Evolutionary conservation across 2,113 vertebrate genomes (phyloP).

Genomic region (Ictalurus furcatus): DNA sequence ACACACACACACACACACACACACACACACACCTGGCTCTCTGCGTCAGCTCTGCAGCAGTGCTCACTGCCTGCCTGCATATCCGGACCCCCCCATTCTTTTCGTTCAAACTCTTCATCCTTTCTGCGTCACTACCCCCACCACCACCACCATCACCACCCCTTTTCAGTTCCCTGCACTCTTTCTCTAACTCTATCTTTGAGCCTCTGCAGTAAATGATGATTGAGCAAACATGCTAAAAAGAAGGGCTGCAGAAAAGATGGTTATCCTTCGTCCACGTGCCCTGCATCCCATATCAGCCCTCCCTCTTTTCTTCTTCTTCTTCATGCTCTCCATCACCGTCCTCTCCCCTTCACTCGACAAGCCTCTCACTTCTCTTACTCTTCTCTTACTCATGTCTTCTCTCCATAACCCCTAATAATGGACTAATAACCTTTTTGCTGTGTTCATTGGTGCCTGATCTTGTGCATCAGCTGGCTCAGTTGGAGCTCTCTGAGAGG

Average conservation of each 20-base stretch:
- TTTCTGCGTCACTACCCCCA: conserved; percentile 58
- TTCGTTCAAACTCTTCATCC: conserved; percentile 59
- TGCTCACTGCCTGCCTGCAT: conserved; percentile 48
- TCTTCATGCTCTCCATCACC: conserved; percentile 12
- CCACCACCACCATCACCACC: not conserved
- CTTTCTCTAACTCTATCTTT: conserved; percentile 53
- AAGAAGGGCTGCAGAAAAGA: conserved; percentile 70
- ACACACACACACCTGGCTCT: conserved; percentile 46
- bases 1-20: conserved; percentile 27
- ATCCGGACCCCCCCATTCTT: conserved; percentile 50
- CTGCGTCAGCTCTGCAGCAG: conserved; percentile 57
- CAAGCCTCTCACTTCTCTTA: not conserved
- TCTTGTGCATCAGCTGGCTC: conserved; percentile 39
- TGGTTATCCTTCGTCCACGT: conserved; percentile 70
- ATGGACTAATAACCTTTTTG: conserved; percentile 53
- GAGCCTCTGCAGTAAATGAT: conserved; percentile 71
- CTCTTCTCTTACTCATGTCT: not conserved
- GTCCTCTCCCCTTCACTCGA: not conserved
- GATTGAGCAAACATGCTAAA: conserved; percentile 69
- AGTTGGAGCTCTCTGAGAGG: not conserved
- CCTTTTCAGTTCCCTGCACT: conserved; percentile 27
- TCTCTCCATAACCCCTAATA: conserved; percentile 29
- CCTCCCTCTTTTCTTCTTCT: conserved; percentile 8
- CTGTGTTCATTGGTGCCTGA: conserved; percentile 44
- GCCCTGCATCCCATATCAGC: conserved; percentile 69